Percentiles rank a stretch among this genome's conserved stretches.
Conservation (phyloP, 2,113 vertebrate species). For the Podilymbus podiceps region DNA sequence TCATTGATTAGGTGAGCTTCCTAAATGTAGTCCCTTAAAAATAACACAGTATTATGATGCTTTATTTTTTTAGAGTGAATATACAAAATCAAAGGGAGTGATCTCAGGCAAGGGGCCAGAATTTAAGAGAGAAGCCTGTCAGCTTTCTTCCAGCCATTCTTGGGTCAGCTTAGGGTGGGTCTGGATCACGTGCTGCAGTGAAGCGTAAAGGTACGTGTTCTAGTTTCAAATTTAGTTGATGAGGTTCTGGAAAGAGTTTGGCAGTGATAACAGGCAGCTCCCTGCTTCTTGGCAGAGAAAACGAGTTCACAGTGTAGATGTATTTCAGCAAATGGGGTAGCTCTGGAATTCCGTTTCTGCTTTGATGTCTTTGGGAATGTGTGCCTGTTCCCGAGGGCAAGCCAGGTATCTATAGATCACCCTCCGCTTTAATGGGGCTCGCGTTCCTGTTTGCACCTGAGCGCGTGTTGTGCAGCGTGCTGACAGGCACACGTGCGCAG, state of each 20-base stretch:
- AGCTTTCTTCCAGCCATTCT: not conserved
- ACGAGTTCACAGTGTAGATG: accelerated
- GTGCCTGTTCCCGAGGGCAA: not conserved
- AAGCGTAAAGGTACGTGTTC: accelerated
- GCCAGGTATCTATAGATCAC: accelerated
- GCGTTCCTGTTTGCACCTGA: accelerated
- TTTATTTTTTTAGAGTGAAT: not conserved
- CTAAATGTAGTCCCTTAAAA: not conserved
- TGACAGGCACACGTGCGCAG: not conserved
- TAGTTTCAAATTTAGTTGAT: not conserved
- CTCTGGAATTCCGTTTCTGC: not conserved
- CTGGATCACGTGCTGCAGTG: not conserved
- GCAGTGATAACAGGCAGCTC: not conserved
- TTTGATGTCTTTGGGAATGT: not conserved
- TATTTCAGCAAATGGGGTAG: not conserved
- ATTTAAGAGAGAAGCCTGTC: not conserved
- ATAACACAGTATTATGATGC: not conserved
- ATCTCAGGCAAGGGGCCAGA: not conserved
- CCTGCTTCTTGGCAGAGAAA: not conserved
- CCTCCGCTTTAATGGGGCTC: accelerated
- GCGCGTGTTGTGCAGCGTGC: accelerated
- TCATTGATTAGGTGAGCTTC: not conserved
- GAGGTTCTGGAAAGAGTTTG: not conserved
- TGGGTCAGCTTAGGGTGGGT: not conserved
- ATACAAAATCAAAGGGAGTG: not conserved